Evolutionary conservation across 2,888 invertebrate genomes (phyloP).

Genomic region (Ellobium chinense): DNA sequence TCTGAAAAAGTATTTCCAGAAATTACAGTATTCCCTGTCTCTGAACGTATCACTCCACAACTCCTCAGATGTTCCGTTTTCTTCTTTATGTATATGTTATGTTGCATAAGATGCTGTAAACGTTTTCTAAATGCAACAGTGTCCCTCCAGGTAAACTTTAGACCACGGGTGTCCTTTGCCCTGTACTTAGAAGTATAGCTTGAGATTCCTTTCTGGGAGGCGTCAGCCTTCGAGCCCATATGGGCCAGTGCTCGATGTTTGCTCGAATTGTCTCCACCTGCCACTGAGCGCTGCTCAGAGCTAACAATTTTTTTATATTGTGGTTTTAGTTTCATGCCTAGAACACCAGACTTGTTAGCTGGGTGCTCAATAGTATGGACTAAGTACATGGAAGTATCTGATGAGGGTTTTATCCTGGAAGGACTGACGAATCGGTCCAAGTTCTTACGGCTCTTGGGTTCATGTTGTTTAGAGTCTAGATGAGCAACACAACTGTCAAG

Average conservation of each 20-base stretch:
- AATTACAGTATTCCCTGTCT: too few species aligned
- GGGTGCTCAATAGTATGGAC: not conserved
- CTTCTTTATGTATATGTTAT: conserved; percentile 5
- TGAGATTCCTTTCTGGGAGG: not conserved
- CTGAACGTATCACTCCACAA: too few species aligned
- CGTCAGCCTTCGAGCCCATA: not conserved
- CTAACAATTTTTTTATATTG: not conserved
- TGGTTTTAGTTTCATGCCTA: not conserved
- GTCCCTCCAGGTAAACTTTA: not conserved
- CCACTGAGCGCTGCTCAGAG: not conserved
- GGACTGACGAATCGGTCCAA: too few species aligned
- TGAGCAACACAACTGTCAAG: not conserved
- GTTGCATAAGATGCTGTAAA: conserved; percentile 12
- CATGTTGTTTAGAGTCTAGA: too few species aligned
- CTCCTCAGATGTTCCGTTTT: too few species aligned
- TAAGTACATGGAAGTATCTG: too few species aligned
- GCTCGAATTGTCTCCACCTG: not conserved
- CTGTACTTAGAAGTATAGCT: conserved; percentile 21
- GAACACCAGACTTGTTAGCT: not conserved
- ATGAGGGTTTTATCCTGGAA: too few species aligned
- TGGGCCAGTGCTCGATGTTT: not conserved
- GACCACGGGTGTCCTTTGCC: not conserved
- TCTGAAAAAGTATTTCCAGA: too few species aligned
- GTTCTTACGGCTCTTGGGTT: too few species aligned
- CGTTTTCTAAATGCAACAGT: conserved; percentile 15